A percentile compares a stretch with the other conserved stretches of the same genome.
Conservation (phyloP, 92 coral and sea anemone genomes). For the Parazoanthus darwini region DNA sequence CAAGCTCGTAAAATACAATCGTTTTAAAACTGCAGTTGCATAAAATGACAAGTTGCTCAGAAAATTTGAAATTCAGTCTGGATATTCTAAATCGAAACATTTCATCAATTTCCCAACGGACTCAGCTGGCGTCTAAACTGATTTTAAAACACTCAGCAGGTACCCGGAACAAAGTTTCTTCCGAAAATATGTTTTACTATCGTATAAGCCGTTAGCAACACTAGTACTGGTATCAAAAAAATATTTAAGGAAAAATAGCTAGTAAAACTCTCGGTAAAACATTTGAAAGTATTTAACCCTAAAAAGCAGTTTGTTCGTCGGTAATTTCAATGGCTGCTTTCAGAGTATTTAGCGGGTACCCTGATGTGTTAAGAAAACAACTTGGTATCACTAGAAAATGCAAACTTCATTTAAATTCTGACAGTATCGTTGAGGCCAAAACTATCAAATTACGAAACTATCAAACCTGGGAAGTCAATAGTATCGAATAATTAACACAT, state of each 20-base stretch:
- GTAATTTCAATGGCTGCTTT: neutral
- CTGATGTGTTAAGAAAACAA: neutral
- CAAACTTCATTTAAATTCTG: slow-evolving; percentile 23
- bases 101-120: neutral
- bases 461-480: too few species aligned
- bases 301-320: neutral
- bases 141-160: neutral
- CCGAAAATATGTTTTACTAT: neutral
- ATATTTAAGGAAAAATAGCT: neutral
- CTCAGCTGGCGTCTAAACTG: neutral
- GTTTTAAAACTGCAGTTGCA: neutral
- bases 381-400: neutral
- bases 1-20: neutral
- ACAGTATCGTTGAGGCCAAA: neutral
- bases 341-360: slow-evolving; percentile 3
- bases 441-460: neutral
- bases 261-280: too few species aligned
- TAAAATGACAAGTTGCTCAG: neutral
- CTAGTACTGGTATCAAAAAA: neutral
- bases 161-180: neutral
- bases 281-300: neutral
- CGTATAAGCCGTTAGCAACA: too few species aligned
- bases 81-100: neutral
- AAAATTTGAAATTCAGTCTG: neutral
- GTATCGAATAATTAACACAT: neutral